Base-by-base conservation (phyloP, 2,113 vertebrate genomes). In the Benitochromis conjunctus region DNA sequence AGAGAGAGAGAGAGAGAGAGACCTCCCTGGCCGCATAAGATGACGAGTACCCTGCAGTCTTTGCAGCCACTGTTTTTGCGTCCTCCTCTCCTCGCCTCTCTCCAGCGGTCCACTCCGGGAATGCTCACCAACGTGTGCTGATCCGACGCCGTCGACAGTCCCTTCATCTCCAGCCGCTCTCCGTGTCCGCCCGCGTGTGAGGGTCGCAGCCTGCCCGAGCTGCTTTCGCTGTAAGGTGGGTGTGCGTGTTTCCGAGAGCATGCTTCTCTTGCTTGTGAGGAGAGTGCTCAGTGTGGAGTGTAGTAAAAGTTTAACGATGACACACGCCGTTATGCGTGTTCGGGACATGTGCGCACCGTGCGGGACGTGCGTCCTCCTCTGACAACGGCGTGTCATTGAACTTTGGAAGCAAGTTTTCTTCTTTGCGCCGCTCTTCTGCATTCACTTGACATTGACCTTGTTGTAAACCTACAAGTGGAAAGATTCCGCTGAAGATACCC, bases 61-160 rank as follows among this genome's bases (percentile, higher is more conserved):
- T 82, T 69, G 80, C 86, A 41, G 89, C 88, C 90, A 87, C 86
- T 88, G 86, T 83, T 88, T 90, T 89, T 86, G 78, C 78, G 74
- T 84, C 54, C 46, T 81, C 26, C 56, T 76, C 58, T 16, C 51
- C 69, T 79, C 24, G 54, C 60, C 64, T 81, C 80, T 69, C 71
- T 89, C 18, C 85, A 3, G 80, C 66, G 90, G 84, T 94, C 84
- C 92, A 83, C 79, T 85, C 81, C 86, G 91, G 88, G 92, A 88
- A 95, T 94, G 91, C 91, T 92, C 92, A 91, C 91, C 90, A 82
- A 85, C 87, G 89, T 79, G 91, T 85, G 81, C 86, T 92, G 93
- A 94, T 82, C 91, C 84, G 46, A 38, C 86, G 79, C 88, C 24
- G 85, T 57, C 79, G 80, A 69, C 34, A 14, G 81, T 78, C 85